Evolutionary conservation across 2,888 invertebrate species (phyloP).

Genomic region (Rosalia funebris): DNA sequence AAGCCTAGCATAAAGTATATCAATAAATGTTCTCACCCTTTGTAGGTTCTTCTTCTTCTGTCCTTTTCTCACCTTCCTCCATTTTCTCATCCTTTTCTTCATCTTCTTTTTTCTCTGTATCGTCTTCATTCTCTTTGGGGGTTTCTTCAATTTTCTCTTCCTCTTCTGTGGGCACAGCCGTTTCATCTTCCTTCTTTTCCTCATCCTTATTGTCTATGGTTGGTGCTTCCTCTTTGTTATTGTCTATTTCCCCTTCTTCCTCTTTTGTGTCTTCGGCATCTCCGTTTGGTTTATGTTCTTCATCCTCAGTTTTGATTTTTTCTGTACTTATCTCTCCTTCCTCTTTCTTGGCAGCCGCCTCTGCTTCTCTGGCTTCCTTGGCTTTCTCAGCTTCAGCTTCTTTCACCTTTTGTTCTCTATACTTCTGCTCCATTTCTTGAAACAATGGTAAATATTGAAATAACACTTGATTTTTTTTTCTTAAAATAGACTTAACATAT

Average conservation of each 20-base stretch:
- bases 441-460: background rate
- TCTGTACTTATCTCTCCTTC: conserved; percentile 56
- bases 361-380: conserved; percentile 53
- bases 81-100: conserved; percentile 48
- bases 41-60: conserved; percentile 37
- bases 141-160: conserved; percentile 62
- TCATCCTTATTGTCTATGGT: conserved; percentile 46
- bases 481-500: no score
- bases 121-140: conserved; percentile 50
- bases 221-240: conserved; percentile 43
- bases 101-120: conserved; percentile 44
- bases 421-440: conserved; percentile 56
- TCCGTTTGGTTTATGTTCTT: conserved; percentile 30
- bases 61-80: conserved; percentile 32
- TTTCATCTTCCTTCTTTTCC: conserved; percentile 57
- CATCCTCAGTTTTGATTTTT: conserved; percentile 31
- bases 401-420: conserved; percentile 53
- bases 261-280: conserved; percentile 62
- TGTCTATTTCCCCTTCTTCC: conserved; percentile 47
- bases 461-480: conserved; percentile 1
- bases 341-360: conserved; percentile 54
- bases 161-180: conserved; percentile 61
- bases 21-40: no score
- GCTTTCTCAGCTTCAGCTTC: conserved; percentile 48
- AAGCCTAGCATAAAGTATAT: no score